Base-by-base conservation (phyloP, 2,888 invertebrate genomes). In the Drosophila quasianomalipes region DNA sequence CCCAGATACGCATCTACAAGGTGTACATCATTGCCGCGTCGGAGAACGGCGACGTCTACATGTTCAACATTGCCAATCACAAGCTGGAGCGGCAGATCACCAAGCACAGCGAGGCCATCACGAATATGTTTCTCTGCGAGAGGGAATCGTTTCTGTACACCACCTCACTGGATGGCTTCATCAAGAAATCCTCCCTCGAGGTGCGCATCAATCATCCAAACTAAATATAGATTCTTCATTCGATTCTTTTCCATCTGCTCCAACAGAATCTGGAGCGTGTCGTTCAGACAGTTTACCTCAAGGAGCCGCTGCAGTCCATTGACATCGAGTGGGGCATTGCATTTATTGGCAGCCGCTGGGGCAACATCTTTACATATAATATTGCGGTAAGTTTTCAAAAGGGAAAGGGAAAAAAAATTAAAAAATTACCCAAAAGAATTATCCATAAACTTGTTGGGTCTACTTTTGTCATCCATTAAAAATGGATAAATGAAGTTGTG, bases 331-430 rank as follows among this genome's bases (percentile, higher is more conserved):
- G 97, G 97, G 95, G 95, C 76, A 95, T 94, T 7, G 94, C 96
- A 44, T 97, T 95, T 86, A 95, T 97, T 39, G 97, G 97, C 51
- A 96, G 96, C 1, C 95, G 95, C 78, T 95, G 95, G 79, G 97
- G 97, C 26, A 95, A 95, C 81, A 95, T 97, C 19, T 94, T 96
- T 58, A 95, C 96, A 76, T 96, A 95, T 92, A 95, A 96, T 84
- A 94, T 95, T 84, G 95, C 95, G 94, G 97, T 96, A 92, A 92
- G 92, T 73, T 12, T 9, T 9, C 0, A 14, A 3, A 54, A 3
- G 5, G 4, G 9, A 30, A 3, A 54, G 3, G 5, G 4, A n/a
- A 30, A 12, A 14, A 35, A 35, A 14, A 14, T 14, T 33, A 33
- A 4, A 33, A 12, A 33, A 12, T 31, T 12, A 33, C 4, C 33